A percentile compares a stretch with the other conserved stretches of the same genome.
Evolutionary conservation across 2,113 vertebrate genomes (phyloP).

Genomic region (Pionites leucogaster): DNA sequence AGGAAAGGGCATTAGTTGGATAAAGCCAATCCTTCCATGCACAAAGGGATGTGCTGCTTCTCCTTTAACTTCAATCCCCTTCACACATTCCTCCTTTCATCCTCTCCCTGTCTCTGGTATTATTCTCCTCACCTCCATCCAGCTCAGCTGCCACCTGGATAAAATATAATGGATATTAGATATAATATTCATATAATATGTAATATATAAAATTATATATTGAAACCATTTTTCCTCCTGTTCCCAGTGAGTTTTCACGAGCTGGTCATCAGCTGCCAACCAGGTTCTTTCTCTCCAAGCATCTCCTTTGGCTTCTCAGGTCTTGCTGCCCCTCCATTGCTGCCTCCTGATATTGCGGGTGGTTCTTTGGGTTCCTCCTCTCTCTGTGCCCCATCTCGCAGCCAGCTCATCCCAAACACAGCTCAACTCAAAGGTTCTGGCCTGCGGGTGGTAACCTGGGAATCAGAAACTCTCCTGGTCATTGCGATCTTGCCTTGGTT

Average conservation of each 20-base stretch:
- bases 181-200: neutral
- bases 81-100: neutral
- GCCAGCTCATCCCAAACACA: neutral
- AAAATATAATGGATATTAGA: neutral
- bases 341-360: neutral
- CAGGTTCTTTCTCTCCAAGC: neutral
- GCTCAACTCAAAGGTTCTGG: neutral
- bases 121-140: neutral
- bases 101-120: neutral
- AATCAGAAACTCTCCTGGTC: neutral
- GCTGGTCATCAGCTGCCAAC: neutral
- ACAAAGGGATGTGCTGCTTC: neutral
- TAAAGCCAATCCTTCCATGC: rapidly evolving
- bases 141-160: neutral
- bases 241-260: neutral
- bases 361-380: neutral
- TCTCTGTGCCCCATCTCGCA: neutral
- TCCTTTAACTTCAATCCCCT: neutral
- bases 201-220: neutral
- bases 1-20: rapidly evolving
- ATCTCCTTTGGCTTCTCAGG: neutral
- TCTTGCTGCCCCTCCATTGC: rapidly evolving
- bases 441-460: neutral
- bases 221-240: neutral
- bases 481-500: neutral